A percentile compares a stretch with the other conserved stretches of the same genome.
These are phyloP conservation scores for Thinocorus orbignyianus DNA, from an alignment of 2,113 vertebrate species.

Conservation along the genomic window DNA sequence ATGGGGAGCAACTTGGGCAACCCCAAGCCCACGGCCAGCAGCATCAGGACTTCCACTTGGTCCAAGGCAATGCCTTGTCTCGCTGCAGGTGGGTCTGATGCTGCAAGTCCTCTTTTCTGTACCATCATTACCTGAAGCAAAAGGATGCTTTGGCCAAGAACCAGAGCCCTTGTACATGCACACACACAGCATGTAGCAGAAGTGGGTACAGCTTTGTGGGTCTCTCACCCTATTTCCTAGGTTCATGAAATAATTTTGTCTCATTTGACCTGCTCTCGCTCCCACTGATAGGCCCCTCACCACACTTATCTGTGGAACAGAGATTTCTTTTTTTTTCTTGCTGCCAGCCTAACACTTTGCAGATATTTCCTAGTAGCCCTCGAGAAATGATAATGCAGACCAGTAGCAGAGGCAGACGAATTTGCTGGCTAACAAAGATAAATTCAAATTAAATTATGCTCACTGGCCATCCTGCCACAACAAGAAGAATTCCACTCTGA, in stretches of 20 bases:
- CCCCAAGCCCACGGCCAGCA: rapidly evolving
- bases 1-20: background rate
- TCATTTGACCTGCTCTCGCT: background rate
- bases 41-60: background rate
- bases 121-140: rapidly evolving
- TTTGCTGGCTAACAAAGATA: background rate
- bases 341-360: background rate
- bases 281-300: background rate
- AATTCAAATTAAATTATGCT: background rate
- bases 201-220: background rate
- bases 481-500: background rate
- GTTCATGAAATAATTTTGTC: background rate
- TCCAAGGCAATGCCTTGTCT: background rate
- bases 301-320: background rate
- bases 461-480: background rate
- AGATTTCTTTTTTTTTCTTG: background rate
- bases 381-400: background rate
- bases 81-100: background rate
- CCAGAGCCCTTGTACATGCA: rapidly evolving
- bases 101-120: background rate
- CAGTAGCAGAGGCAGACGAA: background rate
- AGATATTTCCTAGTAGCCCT: background rate
- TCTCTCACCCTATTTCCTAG: background rate
- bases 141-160: background rate
- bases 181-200: rapidly evolving